Conservation (phyloP, 2,888 invertebrate genomes). For the Luffia ferchaultella region DNA sequence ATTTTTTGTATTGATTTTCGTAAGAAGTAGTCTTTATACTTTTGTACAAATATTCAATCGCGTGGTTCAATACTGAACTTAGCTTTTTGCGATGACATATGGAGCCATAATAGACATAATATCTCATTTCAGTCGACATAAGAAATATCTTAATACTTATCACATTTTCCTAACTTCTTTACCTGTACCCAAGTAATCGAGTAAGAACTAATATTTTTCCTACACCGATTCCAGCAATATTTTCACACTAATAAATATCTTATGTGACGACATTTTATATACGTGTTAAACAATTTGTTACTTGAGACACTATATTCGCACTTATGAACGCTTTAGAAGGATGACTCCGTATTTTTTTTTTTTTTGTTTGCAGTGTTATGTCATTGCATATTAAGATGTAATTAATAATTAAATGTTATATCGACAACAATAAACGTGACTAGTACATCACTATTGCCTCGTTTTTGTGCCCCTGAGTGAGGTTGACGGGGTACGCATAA, state of each 20-base stretch:
- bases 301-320: not conserved
- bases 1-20: too few species aligned
- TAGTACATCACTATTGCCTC: not conserved
- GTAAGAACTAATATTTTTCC: too few species aligned
- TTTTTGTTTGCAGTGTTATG: not conserved
- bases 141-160: too few species aligned
- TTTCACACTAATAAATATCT: not conserved
- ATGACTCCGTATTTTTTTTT: not conserved
- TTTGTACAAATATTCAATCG: too few species aligned
- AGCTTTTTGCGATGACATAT: too few species aligned
- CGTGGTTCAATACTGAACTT: too few species aligned
- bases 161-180: too few species aligned
- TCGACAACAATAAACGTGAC: constrained; percentile 1
- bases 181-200: too few species aligned
- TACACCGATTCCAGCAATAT: constrained; percentile 2
- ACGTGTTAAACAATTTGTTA: not conserved
- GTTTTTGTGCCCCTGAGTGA: constrained; percentile 34
- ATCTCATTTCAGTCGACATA: too few species aligned
- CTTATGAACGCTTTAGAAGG: not conserved
- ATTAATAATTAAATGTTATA: not conserved
- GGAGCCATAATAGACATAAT: too few species aligned
- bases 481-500: constrained; percentile 49
- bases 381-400: not conserved
- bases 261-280: not conserved
- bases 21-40: too few species aligned